Evolutionary conservation across 2,888 invertebrate genomes (phyloP), one percentile per base, ranked within the genome.

Genomic region (Tolmerus cingulatus): DNA sequence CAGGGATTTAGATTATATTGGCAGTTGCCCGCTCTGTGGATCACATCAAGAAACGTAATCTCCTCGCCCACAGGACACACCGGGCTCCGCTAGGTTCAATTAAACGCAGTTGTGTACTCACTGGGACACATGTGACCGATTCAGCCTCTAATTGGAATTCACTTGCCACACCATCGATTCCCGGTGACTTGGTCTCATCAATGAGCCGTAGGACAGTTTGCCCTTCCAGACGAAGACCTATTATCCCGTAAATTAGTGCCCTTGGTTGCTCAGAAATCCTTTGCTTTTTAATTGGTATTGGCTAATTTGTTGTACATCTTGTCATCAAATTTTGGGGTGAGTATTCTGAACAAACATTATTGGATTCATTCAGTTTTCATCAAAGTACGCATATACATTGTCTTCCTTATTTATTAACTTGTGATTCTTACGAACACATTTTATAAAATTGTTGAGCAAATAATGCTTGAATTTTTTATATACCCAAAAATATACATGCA

Each of bases 11-110:
- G 79, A 88, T 88, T 74, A 87, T 82, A 88, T 88, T 88, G 88
- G 87, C 87, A 88, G 79, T 88, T 88, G 79, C 46, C 55, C 86
- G 78, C 16, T 74, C 79, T 34, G 74, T 74, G 66, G 78, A 87
- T 87, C 87, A 27, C 87, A 88, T 88, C 85, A 88, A 87, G 81
- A 76, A 88, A 85, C 76, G 85, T 87, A 88, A 88, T 88, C 88
- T 88, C 78, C 79, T 87, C 40, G 84, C 74, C 30, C 74, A 37
- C 57, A 81, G 23, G 27, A 23, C 66, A 23, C 55, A 78, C 79
- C 74, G 87, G 84, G 55, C 74, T 74, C 27, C 66, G 3, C 12
- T 2, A 19, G 55, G 34, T 81, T 74, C 87, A 88, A 88, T 88
- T 88, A 87, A 88, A 86, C 74, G 87, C 88, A 88, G 84, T 87